A percentile compares a stretch with the other conserved stretches of the same genome.
Conservation (phyloP, 2,113 vertebrate species). For the Pelobates fuscus region DNA sequence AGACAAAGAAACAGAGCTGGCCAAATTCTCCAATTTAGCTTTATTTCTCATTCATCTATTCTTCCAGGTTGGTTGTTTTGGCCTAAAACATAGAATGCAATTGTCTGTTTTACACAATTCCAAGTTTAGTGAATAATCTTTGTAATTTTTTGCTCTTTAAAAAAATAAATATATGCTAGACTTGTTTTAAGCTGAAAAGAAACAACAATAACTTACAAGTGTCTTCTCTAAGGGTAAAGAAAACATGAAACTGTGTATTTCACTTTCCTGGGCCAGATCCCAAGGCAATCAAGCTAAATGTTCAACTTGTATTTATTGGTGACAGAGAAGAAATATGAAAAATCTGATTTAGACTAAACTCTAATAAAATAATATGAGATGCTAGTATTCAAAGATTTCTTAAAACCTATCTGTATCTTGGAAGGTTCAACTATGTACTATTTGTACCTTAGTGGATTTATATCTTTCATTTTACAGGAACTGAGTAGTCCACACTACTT, state of each 20-base stretch:
- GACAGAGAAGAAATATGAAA: neutral
- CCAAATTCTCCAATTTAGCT: too few relatives aligned
- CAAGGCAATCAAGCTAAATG: slow-evolving; percentile 8
- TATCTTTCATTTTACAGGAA: slow-evolving; percentile 32
- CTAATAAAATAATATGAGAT: neutral
- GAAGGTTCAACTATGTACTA: slow-evolving; percentile 15
- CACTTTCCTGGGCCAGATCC: slow-evolving; percentile 29
- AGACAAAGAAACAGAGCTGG: too few relatives aligned
- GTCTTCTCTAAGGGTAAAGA: slow-evolving; percentile 7
- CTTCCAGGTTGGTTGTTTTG: too few relatives aligned
- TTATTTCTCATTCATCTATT: too few relatives aligned
- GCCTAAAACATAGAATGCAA: too few relatives aligned
- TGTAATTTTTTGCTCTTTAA: too few relatives aligned
- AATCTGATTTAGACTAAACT: neutral
- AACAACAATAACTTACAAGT: neutral
- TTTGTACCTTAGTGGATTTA: slow-evolving; percentile 34
- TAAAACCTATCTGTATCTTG: slow-evolving; percentile 12
- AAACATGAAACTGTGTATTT: slow-evolving; percentile 16
- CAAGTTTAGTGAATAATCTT: too few relatives aligned
- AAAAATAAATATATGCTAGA: too few relatives aligned
- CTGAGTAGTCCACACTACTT: slow-evolving; percentile 24
- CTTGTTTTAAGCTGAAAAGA: neutral
- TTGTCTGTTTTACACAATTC: too few relatives aligned
- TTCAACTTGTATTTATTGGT: slow-evolving; percentile 6
- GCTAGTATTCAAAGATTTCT: neutral